Conservation (phyloP, 2,797 vertebrate species). For the Sus cebifrons region DNA sequence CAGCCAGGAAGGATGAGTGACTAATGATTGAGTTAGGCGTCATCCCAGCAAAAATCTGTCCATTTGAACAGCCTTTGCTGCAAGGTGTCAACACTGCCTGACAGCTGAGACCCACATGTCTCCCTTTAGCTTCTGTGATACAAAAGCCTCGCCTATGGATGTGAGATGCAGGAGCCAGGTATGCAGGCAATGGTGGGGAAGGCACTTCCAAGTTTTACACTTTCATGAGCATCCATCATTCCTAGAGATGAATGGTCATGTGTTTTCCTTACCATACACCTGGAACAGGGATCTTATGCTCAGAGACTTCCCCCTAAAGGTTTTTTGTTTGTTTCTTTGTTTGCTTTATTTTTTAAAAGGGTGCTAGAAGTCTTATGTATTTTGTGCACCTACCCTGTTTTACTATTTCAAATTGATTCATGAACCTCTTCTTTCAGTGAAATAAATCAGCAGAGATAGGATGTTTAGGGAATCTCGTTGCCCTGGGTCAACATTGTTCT, state of each 20-base stretch:
- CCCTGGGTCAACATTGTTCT: conserved; percentile 70
- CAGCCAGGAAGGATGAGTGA: conserved; percentile 74
- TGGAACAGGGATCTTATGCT: neutral
- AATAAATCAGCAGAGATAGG: conserved; percentile 70
- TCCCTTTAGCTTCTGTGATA: neutral
- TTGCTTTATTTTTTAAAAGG: neutral
- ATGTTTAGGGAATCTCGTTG: conserved; percentile 73
- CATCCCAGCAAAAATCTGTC: conserved; percentile 73
- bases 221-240: neutral
- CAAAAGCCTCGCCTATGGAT: neutral
- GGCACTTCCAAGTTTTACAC: conserved; percentile 11
- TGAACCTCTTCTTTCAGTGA: conserved; percentile 22
- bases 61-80: conserved; percentile 42
- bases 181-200: conserved; percentile 7
- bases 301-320: neutral
- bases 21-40: conserved; percentile 51
- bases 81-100: neutral
- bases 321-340: neutral
- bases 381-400: conserved; percentile 30
- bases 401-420: conserved; percentile 73
- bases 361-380: neutral
- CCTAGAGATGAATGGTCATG: neutral
- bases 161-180: neutral
- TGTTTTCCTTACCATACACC: neutral
- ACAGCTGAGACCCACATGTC: neutral